Base-by-base conservation (phyloP, 2,113 vertebrate genomes). In the Pituophis catenifer region DNA sequence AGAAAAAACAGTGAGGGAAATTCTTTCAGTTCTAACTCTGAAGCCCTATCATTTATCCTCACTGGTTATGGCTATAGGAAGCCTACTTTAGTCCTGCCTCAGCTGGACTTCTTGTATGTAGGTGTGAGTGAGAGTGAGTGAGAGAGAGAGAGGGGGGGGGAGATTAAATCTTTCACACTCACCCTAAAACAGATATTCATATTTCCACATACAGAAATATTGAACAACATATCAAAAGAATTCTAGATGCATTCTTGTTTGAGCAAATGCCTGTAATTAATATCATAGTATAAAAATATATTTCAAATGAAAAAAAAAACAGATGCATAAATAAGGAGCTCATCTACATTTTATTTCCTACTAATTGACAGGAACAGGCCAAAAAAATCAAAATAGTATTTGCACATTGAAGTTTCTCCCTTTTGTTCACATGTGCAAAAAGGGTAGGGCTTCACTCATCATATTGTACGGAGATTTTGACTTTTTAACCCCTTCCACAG, bases 21-120 rank as follows among this genome's bases (percentile, higher is more conserved):
- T 50, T 53, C 1, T 87, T 38, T 52, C 26, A 52, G 48, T 55
- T 88, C 52, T 88, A 17, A 5, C 52, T n/a, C 52, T 88, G 52
- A 7, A 88, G 13, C 17, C 52, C 87, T 52, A 54, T 54, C 50
- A 44, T 93, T 44, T 91, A 53, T 91, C 92, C 13, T 94, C 92
- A 90, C 13, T 88, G 8, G 52, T 9, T 89, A 91, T 89, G 13
- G 62, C 6, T n/a, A 89, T 86, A 65, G 0, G 38, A 91, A 81
- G 12, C 29, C 54, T 89, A 70, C 1, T 93, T 57, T 24, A 58
- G 33, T 1, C 52, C 53, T 88, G 75, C 57, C 29, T 95, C 53
- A 44, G 62, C 29, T 93, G 53, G 86, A 21, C 8, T 58, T 55
- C 91, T 38, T 81, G 7, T 75, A 5, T 75, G 11, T n/a, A 10